Evolutionary conservation across 37 sponge, comb jelly and placozoan species (phyloP).

Genomic region (Aplysina aerophoba): DNA sequence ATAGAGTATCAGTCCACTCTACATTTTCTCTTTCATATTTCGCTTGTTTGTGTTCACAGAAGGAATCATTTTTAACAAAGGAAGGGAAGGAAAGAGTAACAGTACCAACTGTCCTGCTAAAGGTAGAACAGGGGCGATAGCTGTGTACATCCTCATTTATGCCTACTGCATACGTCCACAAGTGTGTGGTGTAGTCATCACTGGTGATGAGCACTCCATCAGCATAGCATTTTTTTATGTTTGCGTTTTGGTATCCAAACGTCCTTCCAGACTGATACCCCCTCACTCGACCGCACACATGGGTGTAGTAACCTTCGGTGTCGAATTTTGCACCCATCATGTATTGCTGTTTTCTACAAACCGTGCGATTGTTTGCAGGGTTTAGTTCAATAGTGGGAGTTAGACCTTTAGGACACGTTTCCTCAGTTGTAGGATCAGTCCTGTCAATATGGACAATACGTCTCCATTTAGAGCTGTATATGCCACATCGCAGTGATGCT

Average conservation of each 20-base stretch:
- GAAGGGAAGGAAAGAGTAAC: no score
- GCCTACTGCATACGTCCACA: constrained; percentile 21
- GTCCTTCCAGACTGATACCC: neutral
- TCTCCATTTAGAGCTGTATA: neutral
- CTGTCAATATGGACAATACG: neutral
- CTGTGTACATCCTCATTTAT: neutral
- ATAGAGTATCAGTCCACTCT: constrained; percentile 8
- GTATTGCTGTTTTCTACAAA: neutral
- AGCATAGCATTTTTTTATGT: neutral
- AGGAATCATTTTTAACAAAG: constrained; percentile 1
- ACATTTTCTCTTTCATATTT: neutral
- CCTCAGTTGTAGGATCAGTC: neutral
- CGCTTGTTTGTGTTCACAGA: neutral
- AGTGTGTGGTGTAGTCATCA: neutral
- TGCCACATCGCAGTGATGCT: no score
- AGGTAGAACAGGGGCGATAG: constrained; percentile 14
- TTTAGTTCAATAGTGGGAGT: no score
- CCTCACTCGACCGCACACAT: constrained; percentile 24
- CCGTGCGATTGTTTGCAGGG: neutral
- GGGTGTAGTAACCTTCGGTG: neutral
- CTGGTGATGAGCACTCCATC: constrained; percentile 24
- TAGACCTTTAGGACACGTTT: constrained; percentile 20
- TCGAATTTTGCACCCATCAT: no score
- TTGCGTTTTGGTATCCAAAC: neutral
- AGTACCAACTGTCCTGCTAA: no score